Conservation (phyloP, 2,113 vertebrate species). For the Balaeniceps rex region DNA sequence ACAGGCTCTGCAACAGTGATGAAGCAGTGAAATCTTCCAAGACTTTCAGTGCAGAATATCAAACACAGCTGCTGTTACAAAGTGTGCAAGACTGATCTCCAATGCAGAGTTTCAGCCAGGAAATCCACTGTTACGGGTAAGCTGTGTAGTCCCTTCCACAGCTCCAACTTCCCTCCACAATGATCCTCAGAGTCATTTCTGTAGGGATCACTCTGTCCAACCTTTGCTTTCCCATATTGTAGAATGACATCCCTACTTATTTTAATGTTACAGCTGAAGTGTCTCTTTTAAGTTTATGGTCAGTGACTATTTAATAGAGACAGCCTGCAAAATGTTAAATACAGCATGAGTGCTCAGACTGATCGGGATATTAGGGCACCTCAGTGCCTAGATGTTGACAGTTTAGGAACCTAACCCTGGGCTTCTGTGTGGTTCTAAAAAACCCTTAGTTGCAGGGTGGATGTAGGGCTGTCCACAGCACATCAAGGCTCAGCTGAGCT, state of each 20-base stretch:
- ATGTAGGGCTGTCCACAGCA: not conserved
- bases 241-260: not conserved
- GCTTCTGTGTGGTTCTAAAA: not conserved
- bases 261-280: not conserved
- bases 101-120: not conserved
- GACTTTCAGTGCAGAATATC: not conserved
- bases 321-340: not conserved
- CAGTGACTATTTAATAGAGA: not conserved
- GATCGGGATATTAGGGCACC: not conserved
- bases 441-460: not conserved
- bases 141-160: not conserved
- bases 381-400: not conserved
- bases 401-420: not conserved
- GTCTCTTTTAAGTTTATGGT: not conserved
- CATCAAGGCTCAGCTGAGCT: not conserved
- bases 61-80: not conserved
- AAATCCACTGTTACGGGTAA: not conserved
- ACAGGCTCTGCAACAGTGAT: not conserved
- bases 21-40: not conserved
- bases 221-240: not conserved
- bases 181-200: not conserved
- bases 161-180: not conserved
- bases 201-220: not conserved
- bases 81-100: not conserved
- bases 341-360: fast-evolving